Evolutionary conservation across 1,140 invertebrate genomes (phyloP), one percentile per base, ranked within the genome.

Genomic region (Lanistes nyassanus): DNA sequence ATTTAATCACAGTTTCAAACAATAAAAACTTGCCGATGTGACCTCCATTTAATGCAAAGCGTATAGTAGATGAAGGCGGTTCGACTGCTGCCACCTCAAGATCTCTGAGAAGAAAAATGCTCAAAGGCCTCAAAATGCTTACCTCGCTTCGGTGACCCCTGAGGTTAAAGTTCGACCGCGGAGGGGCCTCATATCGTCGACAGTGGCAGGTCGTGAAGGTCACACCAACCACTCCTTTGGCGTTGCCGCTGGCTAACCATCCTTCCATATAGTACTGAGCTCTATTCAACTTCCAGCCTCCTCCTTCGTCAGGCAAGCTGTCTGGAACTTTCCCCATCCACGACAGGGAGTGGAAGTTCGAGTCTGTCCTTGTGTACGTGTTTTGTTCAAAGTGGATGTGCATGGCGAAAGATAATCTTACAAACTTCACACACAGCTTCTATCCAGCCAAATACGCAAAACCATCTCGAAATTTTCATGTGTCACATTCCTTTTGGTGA

Each of bases 321-420:
- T 98, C 97, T 74, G 96, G 96, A 81, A 98, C 95, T 90, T 98
- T 97, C 80, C 96, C 96, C 97, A 98, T 98, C 97, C 97, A 98
- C 83, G 96, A 97, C 84, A 98, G 91, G 79, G 96, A 96, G 78
- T 97, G 91, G 85, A 99, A 96, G 82, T 95, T 95, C 90, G 96
- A 98, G 91, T 98, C 97, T 90, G 96, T 97, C 90, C 95, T 94
- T 76, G 96, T 95, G 88, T 96, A 97, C 81, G 93, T 93, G 87
- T 95, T 96, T 82, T 94, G 93, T 90, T 99, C 97, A 89, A 98
- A 97, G 92, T 91, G 89, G 42, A 91, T 85, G 85, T 91, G 90
- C 91, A 92, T 92, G 66, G 72, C 82, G 31, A 60, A 23, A 16
- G 5, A 3, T 16, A 2, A 39, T n/a, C 39, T 71, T 71, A 29